phyloP scores from a whole-genome alignment of 2,888 invertebrate species.

The Pammene fasciana region DNA sequence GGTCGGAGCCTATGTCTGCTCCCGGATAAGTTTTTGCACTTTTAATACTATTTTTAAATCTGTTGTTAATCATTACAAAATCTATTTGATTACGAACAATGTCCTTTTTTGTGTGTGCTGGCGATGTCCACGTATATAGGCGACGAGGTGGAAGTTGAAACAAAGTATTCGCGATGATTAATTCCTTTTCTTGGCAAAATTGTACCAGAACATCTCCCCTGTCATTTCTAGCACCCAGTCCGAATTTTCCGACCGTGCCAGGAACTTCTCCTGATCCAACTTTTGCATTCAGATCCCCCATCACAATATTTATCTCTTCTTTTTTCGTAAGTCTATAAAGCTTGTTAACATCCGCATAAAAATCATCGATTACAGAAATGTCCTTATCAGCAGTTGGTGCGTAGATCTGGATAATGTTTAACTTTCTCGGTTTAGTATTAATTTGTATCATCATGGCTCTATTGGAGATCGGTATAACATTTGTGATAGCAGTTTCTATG shows the following conservation, averaged over 20 bases:
- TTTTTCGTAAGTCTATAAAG: not conserved
- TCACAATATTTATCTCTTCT: not conserved
- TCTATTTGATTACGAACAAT: not conserved
- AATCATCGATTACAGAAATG: not conserved
- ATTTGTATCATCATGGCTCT: not conserved
- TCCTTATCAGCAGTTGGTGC: no score
- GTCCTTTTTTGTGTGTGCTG: not conserved
- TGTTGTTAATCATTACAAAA: not conserved
- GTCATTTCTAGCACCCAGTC: no score
- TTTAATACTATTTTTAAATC: conserved; percentile 1
- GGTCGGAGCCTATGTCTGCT: not conserved
- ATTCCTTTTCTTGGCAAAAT: no score
- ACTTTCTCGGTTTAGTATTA: not conserved
- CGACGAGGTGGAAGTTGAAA: not conserved
- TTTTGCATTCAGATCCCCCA: no score
- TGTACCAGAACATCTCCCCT: no score
- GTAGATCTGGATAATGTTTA: no score
- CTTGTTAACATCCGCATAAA: not conserved
- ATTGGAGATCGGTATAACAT: not conserved
- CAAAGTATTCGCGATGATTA: no score
- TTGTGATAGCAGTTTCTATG: no score
- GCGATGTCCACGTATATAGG: conserved; percentile 1
- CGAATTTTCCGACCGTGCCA: no score
- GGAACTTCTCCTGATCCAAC: no score
- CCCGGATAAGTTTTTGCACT: not conserved